Conservation (phyloP, 2,113 vertebrate genomes). For the Labrus mixtus region DNA sequence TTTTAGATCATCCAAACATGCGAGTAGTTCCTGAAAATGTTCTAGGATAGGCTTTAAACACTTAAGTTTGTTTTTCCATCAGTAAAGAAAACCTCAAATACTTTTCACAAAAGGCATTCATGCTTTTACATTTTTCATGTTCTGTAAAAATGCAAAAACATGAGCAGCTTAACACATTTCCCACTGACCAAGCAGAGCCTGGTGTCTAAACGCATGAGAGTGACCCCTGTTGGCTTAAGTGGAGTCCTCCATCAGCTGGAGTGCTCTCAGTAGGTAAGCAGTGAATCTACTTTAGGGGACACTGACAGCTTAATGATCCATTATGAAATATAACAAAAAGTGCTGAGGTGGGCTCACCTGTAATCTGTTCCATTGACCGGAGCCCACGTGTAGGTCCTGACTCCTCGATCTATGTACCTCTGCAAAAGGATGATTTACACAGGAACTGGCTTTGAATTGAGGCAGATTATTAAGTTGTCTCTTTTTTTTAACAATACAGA, state of each 20-base stretch:
- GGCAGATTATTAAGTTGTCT: neutral
- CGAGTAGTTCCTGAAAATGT: no score
- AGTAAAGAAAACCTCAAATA: neutral
- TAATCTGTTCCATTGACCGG: conserved; percentile 98
- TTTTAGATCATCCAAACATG: no score
- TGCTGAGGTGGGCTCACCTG: conserved; percentile 85
- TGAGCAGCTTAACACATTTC: neutral
- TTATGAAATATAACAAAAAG: neutral
- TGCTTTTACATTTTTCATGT: neutral
- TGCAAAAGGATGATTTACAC: conserved; percentile 67
- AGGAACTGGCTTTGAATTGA: conserved; percentile 4
- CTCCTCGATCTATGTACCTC: conserved; percentile 96
- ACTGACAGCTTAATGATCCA: neutral
- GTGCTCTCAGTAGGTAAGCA: conserved; percentile 1
- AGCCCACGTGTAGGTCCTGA: conserved; percentile 95
- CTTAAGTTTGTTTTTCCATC: no score
- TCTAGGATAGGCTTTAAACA: no score
- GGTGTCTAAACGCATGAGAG: conserved; percentile 47
- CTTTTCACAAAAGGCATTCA: neutral
- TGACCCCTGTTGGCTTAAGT: conserved; percentile 65
- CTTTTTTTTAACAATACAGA: no score
- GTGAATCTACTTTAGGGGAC: neutral
- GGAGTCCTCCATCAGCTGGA: conserved; percentile 28
- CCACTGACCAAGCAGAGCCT: conserved; percentile 6
- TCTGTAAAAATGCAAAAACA: neutral